Evolutionary conservation across 2,888 invertebrate genomes (phyloP), one percentile per base, ranked within the genome.

Genomic region (Chirona hameri): DNA sequence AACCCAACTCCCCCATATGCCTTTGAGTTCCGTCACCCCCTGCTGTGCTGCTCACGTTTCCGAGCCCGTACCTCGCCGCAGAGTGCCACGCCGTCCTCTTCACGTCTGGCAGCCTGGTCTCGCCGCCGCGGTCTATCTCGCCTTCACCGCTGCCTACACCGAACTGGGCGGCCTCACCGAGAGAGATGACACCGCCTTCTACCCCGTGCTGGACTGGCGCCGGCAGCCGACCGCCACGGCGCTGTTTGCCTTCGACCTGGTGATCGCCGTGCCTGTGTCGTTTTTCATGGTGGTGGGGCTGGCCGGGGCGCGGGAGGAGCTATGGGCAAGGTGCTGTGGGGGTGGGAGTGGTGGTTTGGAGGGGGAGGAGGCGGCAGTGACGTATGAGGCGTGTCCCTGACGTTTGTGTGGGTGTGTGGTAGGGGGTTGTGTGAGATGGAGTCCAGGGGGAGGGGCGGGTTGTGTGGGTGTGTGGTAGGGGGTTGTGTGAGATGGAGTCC

Each of bases 331-430:
- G 69, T 14, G 27, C 29, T 27, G 29, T 69, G 29, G 69, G 1
- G 29, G 89, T 12, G 29, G 29, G 69, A 14, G n/a, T 7, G n/a
- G 65, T 3, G 5, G n/a, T n/a, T n/a, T 9, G n/a, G n/a, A 5
- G 24, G 65, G n/a, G 4, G 65, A 65, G 65, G 65, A n/a, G n/a
- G 65, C 24, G 65, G n/a, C 12, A 2, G 29, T 29, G 12, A 7
- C 29, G 12, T 69, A 69, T 29, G 29, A 69, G n/a, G 15, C 29
- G 12, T 69, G 69, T 5, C 29, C 69, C 1, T 69, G 29, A 69
- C n/a, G n/a, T n/a, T 7, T 48, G 48, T 7, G 48, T 48, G 7
- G 48, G 48, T 48, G 48, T 48, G 12, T 12, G 48, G 48, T 48
- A 48, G 48, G 48, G n/a, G n/a, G n/a, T n/a, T n/a, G n/a, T n/a